Evolutionary conservation across 2,797 vertebrate species (phyloP).

Genomic region (Spondyliosoma cantharus): DNA sequence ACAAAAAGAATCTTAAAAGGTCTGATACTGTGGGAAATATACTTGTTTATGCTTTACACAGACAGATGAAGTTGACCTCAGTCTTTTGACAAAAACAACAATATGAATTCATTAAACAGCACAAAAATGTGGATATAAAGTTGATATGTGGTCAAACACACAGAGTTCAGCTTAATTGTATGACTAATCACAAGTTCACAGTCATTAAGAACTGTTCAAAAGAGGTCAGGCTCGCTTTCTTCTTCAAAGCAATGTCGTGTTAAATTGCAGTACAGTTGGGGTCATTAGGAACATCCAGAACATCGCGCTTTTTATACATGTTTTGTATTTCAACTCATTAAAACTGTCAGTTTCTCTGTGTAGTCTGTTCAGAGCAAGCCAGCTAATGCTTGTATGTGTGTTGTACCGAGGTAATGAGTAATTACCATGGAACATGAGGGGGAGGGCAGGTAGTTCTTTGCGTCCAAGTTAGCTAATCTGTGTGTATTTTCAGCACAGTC

Average conservation of each 20-base stretch:
- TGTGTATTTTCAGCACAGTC: slow-evolving; percentile 42
- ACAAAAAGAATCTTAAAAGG: background rate
- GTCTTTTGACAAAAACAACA: background rate
- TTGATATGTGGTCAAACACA: background rate
- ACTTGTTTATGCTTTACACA: background rate
- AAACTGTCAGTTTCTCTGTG: slow-evolving; percentile 13
- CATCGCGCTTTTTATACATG: slow-evolving; percentile 15
- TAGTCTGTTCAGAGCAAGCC: slow-evolving; percentile 20
- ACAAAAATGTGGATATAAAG: background rate
- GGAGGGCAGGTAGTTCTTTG: slow-evolving; percentile 44
- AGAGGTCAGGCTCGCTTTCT: slow-evolving; percentile 10
- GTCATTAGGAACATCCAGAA: slow-evolving; percentile 34
- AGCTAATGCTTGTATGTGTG: slow-evolving; percentile 13
- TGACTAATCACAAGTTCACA: slow-evolving; percentile 15
- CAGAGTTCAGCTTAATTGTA: background rate
- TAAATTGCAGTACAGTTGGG: background rate
- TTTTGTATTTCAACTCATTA: slow-evolving; percentile 46
- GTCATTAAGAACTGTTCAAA: slow-evolving; percentile 24
- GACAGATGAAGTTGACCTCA: background rate
- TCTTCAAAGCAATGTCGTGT: slow-evolving; percentile 24
- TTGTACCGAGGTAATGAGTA: slow-evolving; percentile 47
- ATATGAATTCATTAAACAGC: background rate
- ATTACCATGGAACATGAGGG: slow-evolving; percentile 61
- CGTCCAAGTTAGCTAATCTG: slow-evolving; percentile 49
- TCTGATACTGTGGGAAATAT: background rate